Conservation (phyloP, 1,140 invertebrate species). For the Adelges cooleyi region DNA sequence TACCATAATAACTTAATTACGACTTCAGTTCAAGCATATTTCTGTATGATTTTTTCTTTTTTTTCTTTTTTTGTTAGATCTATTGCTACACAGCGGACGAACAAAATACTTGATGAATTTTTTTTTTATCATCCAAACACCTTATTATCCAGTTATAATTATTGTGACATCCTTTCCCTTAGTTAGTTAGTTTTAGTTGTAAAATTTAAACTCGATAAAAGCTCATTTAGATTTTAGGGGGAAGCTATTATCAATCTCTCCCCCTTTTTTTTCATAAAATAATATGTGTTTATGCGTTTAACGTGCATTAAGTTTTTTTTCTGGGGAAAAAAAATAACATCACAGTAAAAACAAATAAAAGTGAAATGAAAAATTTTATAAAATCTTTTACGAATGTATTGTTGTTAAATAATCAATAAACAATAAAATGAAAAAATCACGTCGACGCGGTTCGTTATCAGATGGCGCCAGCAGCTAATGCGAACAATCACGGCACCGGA, state of each 20-base stretch:
- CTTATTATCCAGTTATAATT: slow-evolving; percentile 22
- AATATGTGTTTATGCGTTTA: not conserved
- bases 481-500: slow-evolving; percentile 15
- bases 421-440: slow-evolving; percentile 25
- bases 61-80: slow-evolving; percentile 27
- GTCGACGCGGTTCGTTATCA: slow-evolving; percentile 26
- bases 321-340: too few relatives aligned
- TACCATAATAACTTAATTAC: slow-evolving; percentile 16
- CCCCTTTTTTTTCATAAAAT: not conserved
- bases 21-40: slow-evolving; percentile 20
- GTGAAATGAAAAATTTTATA: too few relatives aligned
- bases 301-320: slow-evolving; percentile 5
- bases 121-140: slow-evolving; percentile 24
- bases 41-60: slow-evolving; percentile 26
- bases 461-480: slow-evolving; percentile 25
- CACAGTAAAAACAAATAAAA: too few relatives aligned
- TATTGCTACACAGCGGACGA: slow-evolving; percentile 27
- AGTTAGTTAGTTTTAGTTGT: slow-evolving; percentile 15
- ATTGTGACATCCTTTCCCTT: slow-evolving; percentile 23
- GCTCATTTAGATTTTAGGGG: slow-evolving; percentile 1
- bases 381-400: slow-evolving; percentile 9
- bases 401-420: slow-evolving; percentile 24
- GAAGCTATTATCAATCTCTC: not conserved
- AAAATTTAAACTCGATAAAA: not conserved
- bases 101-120: slow-evolving; percentile 27